Evolutionary conservation across 2,113 vertebrate genomes (phyloP).

Genomic region (Vicugna pacos): DNA sequence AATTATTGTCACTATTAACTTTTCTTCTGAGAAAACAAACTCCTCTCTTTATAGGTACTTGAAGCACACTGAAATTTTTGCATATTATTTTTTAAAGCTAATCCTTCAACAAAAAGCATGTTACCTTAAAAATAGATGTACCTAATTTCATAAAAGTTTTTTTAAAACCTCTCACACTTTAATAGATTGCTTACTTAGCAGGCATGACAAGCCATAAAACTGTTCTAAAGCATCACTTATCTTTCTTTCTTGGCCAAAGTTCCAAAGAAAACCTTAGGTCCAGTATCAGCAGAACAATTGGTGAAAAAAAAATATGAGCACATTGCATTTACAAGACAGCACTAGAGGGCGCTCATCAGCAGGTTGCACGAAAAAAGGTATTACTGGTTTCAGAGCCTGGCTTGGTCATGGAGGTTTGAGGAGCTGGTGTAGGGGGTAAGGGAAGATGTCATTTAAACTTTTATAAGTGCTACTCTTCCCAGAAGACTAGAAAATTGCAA

Average conservation of each 20-base stretch:
- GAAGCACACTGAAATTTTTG: not conserved
- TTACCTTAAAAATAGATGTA: slow-evolving; percentile 18
- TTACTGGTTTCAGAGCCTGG: slow-evolving; percentile 32
- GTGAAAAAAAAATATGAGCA: not conserved
- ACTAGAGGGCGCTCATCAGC: slow-evolving; percentile 77
- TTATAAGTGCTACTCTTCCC: not conserved
- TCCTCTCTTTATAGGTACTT: not conserved
- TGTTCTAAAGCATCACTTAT: not conserved
- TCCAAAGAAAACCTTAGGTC: slow-evolving; percentile 44
- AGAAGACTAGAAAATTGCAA: slow-evolving; percentile 31
- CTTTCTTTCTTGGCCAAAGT: slow-evolving; percentile 28
- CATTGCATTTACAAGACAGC: slow-evolving; percentile 12
- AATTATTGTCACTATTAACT: not conserved
- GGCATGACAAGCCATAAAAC: not conserved
- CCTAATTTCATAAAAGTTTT: not conserved
- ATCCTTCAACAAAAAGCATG: not conserved
- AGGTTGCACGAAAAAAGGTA: slow-evolving; percentile 50
- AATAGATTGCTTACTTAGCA: slow-evolving; percentile 28
- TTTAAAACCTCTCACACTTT: not conserved
- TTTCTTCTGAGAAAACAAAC: not conserved
- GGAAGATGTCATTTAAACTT: not conserved
- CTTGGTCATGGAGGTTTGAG: slow-evolving; percentile 33
- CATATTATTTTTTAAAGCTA: slow-evolving; percentile 47
- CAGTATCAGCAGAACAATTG: not conserved
- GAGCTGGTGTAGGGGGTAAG: not conserved